These are phyloP conservation scores for Dynastes tityus DNA, from an alignment of 2,888 invertebrate genomes.

Conservation along the genomic window DNA sequence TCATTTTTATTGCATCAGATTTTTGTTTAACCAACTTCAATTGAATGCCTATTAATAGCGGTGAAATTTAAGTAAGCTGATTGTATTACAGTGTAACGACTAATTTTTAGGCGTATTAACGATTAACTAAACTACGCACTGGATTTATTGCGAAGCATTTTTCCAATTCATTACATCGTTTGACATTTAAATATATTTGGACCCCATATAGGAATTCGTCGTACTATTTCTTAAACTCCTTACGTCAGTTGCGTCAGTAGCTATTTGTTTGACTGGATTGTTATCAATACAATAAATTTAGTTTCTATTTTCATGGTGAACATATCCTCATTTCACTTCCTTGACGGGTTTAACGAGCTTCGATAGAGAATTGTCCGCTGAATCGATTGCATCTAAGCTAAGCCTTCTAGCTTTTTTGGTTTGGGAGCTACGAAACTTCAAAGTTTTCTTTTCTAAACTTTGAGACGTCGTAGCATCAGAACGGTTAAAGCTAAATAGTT, in stretches of 20 bases:
- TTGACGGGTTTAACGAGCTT: too few species aligned
- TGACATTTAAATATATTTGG: neutral
- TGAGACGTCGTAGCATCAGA: too few species aligned
- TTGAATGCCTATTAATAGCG: constrained; percentile 1
- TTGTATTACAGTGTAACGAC: neutral
- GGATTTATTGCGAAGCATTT: neutral
- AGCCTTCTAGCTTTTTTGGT: too few species aligned
- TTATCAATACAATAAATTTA: too few species aligned
- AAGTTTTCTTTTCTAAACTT: too few species aligned
- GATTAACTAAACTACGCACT: neutral
- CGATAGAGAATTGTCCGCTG: too few species aligned
- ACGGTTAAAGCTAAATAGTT: too few species aligned
- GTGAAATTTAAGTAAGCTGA: constrained; percentile 11
- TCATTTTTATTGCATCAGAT: constrained; percentile 8
- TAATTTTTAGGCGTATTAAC: neutral
- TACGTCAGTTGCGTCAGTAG: neutral
- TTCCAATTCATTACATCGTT: neutral
- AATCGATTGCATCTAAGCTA: too few species aligned
- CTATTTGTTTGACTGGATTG: neutral
- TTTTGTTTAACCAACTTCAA: constrained; percentile 5
- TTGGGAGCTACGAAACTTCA: too few species aligned
- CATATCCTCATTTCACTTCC: too few species aligned
- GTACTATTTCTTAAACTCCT: neutral
- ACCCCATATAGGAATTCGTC: neutral
- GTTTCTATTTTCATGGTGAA: too few species aligned